Conservation (phyloP, 2,797 vertebrate species). For the Aplochiton taeniatus region DNA sequence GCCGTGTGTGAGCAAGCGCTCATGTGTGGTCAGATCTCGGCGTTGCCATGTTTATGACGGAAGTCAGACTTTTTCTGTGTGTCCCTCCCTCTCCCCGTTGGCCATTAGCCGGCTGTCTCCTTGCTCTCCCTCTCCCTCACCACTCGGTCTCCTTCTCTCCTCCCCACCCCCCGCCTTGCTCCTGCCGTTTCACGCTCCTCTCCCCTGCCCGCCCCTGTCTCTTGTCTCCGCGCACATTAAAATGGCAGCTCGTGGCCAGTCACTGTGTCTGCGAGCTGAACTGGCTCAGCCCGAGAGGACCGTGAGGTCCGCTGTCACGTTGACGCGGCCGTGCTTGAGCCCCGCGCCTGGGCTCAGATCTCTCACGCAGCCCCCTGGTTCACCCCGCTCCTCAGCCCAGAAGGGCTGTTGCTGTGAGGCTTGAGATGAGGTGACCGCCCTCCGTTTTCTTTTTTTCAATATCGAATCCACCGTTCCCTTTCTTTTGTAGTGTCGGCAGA, state of each 20-base stretch:
- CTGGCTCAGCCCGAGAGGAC: background rate
- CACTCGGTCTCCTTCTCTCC: background rate
- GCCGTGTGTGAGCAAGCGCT: slow-evolving; percentile 49
- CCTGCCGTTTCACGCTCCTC: slow-evolving; percentile 26
- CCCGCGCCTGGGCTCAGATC: background rate
- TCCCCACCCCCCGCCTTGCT: background rate
- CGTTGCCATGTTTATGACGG: slow-evolving; percentile 55
- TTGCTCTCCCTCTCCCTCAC: background rate
- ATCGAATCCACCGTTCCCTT: slow-evolving; percentile 60
- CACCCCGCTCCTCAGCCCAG: background rate
- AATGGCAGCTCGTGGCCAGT: background rate
- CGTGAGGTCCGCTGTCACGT: background rate
- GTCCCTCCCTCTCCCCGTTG: slow-evolving; percentile 63
- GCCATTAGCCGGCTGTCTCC: slow-evolving; percentile 63
- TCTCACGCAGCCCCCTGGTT: background rate
- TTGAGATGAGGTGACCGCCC: slow-evolving; percentile 60
- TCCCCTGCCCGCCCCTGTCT: background rate
- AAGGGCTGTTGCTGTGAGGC: slow-evolving; percentile 26
- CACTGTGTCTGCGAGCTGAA: background rate
- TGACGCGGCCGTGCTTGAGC: background rate
- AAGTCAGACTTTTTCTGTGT: slow-evolving; percentile 65
- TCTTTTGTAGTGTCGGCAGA: slow-evolving; percentile 38
- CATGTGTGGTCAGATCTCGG: slow-evolving; percentile 54
- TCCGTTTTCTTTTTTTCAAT: slow-evolving; percentile 45
- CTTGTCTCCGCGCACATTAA: background rate